phyloP scores from a whole-genome alignment of 1,140 invertebrate species.

The Plodia interpunctella region DNA sequence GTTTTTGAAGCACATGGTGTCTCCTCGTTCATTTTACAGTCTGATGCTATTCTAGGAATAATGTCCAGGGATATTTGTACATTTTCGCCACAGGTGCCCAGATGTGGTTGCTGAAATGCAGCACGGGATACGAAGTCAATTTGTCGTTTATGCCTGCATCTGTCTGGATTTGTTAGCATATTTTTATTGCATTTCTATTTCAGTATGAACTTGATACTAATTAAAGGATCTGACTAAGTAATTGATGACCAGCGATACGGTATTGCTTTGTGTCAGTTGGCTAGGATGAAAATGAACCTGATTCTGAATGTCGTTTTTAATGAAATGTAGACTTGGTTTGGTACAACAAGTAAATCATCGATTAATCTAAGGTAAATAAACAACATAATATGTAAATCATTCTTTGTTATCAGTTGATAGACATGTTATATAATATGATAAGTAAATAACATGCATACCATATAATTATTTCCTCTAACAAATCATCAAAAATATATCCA shows the following conservation, averaged over 20 bases:
- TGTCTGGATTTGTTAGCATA: slow-evolving; percentile 19
- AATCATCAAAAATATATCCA: too few relatives aligned
- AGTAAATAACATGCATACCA: too few relatives aligned
- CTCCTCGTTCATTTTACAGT: slow-evolving; percentile 68
- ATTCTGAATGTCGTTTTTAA: too few relatives aligned
- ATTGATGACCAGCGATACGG: slow-evolving; percentile 10
- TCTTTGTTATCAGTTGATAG: too few relatives aligned
- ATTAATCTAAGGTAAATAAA: too few relatives aligned
- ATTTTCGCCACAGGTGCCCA: slow-evolving; percentile 65
- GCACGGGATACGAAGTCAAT: slow-evolving; percentile 11
- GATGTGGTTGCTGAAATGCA: slow-evolving; percentile 48
- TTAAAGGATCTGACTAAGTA: slow-evolving; percentile 16
- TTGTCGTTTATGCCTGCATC: slow-evolving; percentile 14
- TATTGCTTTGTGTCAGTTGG: slow-evolving; percentile 16
- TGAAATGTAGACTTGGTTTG: too few relatives aligned
- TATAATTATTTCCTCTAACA: too few relatives aligned
- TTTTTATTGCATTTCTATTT: slow-evolving; percentile 18
- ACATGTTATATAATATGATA: too few relatives aligned
- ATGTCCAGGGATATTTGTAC: slow-evolving; percentile 49
- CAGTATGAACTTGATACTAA: slow-evolving; percentile 18
- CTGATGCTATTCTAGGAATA: slow-evolving; percentile 75
- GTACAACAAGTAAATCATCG: too few relatives aligned
- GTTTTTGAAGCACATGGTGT: slow-evolving; percentile 67
- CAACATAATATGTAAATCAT: too few relatives aligned
- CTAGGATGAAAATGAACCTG: too few relatives aligned